Evolutionary conservation across 2,113 vertebrate species (phyloP).

Genomic region (Origma solitaria): DNA sequence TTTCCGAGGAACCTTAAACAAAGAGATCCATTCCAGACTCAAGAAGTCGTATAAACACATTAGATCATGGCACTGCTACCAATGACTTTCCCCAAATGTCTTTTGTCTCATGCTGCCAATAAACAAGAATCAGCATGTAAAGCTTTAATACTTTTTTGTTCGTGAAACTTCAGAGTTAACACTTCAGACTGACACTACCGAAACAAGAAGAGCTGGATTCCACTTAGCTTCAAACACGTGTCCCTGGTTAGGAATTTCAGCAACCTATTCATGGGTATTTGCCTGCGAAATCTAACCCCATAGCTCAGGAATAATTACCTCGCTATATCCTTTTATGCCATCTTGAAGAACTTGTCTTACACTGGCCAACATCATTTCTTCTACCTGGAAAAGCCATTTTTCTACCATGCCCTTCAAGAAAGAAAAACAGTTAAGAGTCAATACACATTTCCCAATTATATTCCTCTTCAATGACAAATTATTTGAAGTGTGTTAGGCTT

Average conservation of each 20-base stretch:
- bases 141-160: neutral
- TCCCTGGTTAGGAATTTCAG: neutral
- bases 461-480: neutral
- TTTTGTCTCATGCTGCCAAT: neutral
- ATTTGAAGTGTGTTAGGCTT: neutral
- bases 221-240: neutral
- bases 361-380: constrained; percentile 83
- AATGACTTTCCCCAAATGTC: neutral
- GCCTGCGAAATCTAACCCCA: neutral
- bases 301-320: constrained; percentile 69
- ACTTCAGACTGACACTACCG: neutral
- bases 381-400: constrained; percentile 91
- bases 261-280: neutral
- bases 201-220: neutral
- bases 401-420: constrained; percentile 87
- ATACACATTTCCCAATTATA: neutral
- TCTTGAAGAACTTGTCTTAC: constrained; percentile 77
- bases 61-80: neutral
- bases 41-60: neutral
- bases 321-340: constrained; percentile 75
- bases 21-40: neutral
- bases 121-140: neutral
- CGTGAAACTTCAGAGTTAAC: neutral
- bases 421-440: neutral
- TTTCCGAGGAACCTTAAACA: constrained; percentile 79